phyloP scores from a whole-genome alignment of 1,140 invertebrate genomes.

The Coptotermes formosanus region DNA sequence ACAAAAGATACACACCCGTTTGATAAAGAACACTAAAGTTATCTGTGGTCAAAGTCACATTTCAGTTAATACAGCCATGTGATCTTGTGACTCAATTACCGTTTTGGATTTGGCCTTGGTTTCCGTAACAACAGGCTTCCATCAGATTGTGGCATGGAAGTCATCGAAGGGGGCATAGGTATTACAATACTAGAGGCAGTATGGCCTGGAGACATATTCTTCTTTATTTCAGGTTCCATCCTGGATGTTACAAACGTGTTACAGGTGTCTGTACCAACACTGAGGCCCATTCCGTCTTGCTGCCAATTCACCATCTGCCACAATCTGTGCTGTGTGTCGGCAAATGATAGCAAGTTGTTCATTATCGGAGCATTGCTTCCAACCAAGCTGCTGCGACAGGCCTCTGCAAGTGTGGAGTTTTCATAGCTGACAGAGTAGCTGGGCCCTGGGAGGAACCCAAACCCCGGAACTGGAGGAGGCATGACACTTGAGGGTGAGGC shows the following conservation, averaged over 20 bases:
- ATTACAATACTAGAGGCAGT: background rate
- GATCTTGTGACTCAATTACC: slow-evolving; percentile 1
- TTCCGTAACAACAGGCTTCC: background rate
- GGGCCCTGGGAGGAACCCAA: slow-evolving; percentile 23
- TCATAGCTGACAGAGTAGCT: background rate
- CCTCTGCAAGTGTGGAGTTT: background rate
- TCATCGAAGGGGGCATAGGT: background rate
- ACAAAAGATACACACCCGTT: too few species aligned
- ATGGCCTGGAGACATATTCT: background rate
- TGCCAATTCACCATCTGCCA: slow-evolving; percentile 44
- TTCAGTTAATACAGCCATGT: too few species aligned
- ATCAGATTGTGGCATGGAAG: slow-evolving; percentile 39
- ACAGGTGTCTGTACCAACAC: background rate
- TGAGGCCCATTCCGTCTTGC: slow-evolving; percentile 37
- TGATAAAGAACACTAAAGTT: too few species aligned
- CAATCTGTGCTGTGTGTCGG: slow-evolving; percentile 51
- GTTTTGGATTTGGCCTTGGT: background rate
- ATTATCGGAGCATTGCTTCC: slow-evolving; percentile 43
- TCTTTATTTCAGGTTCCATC: too few species aligned
- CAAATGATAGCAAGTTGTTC: slow-evolving; percentile 47
- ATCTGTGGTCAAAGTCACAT: too few species aligned
- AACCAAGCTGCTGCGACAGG: slow-evolving; percentile 32
- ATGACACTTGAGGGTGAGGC: background rate
- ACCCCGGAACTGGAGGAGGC: background rate
- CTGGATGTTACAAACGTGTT: background rate